Conservation (phyloP, 1,140 invertebrate species). For the Papilio machaon region DNA sequence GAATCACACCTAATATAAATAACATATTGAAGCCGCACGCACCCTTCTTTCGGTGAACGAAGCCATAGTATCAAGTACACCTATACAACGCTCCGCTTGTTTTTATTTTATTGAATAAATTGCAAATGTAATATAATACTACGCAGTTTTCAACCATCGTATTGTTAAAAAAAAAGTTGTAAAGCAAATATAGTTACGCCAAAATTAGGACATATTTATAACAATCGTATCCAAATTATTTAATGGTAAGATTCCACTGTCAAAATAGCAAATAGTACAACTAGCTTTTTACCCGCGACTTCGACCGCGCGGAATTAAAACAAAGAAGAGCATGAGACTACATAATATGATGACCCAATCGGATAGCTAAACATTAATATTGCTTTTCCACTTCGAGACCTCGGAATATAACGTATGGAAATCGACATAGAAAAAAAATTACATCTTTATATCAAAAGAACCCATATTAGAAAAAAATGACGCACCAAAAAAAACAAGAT, state of each 20-base stretch:
- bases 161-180: background rate
- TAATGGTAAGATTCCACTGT: background rate
- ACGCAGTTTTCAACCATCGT: background rate
- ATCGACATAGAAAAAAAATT: too few relatives aligned
- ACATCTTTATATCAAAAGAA: too few relatives aligned
- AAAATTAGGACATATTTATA: background rate
- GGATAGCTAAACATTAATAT: too few relatives aligned
- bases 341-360: too few relatives aligned
- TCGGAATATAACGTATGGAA: too few relatives aligned
- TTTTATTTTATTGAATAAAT: conserved; percentile 24
- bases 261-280: too few relatives aligned
- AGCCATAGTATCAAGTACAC: conserved; percentile 31
- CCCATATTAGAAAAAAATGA: too few relatives aligned
- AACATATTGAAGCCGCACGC: conserved; percentile 35
- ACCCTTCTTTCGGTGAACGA: conserved; percentile 32
- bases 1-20: conserved; percentile 19
- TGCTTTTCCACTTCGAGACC: too few relatives aligned
- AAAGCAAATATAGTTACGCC: background rate
- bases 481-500: too few relatives aligned
- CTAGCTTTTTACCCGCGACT: too few relatives aligned
- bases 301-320: too few relatives aligned
- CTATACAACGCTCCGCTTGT: background rate
- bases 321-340: too few relatives aligned
- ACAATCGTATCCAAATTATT: background rate
- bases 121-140: conserved; percentile 2